Evolutionary conservation across 92 coral and sea anemone species (phyloP).

Genomic region (Paramuricea clavata): DNA sequence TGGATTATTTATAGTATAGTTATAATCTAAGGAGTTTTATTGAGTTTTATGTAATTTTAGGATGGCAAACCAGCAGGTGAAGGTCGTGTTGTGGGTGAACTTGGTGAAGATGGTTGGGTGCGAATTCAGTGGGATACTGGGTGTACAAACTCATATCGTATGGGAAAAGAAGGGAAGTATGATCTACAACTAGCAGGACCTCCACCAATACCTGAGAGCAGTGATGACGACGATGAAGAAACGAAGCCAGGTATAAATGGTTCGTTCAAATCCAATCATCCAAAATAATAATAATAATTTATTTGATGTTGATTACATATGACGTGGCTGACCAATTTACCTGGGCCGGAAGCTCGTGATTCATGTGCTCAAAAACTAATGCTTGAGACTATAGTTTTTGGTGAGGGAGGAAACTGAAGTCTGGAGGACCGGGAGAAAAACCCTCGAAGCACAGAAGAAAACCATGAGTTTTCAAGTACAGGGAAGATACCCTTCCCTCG

Average conservation of each 20-base stretch:
- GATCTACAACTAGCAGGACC: constrained; percentile 96
- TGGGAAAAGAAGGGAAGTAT: constrained; percentile 99
- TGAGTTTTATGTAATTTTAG: constrained; percentile 44
- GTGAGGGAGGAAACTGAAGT: too few relatives aligned
- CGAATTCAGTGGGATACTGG: constrained; percentile 99
- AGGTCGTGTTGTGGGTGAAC: constrained; percentile 97
- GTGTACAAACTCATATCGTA: constrained; percentile 98
- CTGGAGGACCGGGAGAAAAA: too few relatives aligned
- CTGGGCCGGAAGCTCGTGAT: too few relatives aligned
- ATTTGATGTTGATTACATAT: too few relatives aligned
- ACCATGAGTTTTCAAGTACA: too few relatives aligned
- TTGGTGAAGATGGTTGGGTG: constrained; percentile 99
- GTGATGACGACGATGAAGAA: constrained; percentile 96
- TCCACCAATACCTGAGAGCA: constrained; percentile 96
- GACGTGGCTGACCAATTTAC: too few relatives aligned
- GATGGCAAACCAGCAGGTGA: constrained; percentile 98
- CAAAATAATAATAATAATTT: too few relatives aligned
- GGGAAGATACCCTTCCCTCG: too few relatives aligned
- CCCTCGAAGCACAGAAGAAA: too few relatives aligned
- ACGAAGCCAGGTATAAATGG: constrained; percentile 1
- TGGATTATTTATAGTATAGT: not conserved
- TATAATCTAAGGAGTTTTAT: not conserved
- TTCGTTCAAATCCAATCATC: not conserved
- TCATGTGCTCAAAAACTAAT: too few relatives aligned
- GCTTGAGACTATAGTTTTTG: too few relatives aligned